Conservation (phyloP, 2,797 vertebrate species). For the Anas flavirostris region DNA sequence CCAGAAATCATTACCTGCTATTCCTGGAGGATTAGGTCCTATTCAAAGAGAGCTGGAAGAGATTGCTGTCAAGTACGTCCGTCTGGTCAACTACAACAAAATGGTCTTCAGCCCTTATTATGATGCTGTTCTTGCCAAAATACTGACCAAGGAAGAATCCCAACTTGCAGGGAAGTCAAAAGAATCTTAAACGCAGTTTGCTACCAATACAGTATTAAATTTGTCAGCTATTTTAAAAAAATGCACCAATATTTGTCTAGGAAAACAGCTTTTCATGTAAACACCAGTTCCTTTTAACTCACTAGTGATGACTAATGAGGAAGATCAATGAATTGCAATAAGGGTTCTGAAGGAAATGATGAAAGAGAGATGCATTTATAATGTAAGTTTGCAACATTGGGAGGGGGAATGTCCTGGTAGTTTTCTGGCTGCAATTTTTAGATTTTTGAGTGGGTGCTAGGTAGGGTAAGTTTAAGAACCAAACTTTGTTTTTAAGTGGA, state of each 20-base stretch:
- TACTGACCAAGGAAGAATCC: conserved; percentile 72
- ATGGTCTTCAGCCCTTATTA: conserved; percentile 96
- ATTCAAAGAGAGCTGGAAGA: conserved; percentile 91
- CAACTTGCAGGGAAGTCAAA: conserved; percentile 40
- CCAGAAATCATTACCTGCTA: conserved; percentile 80
- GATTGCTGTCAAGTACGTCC: conserved; percentile 86
- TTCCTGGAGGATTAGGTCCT: conserved; percentile 90
- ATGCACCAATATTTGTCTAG: conserved; percentile 50
- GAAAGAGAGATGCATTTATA: conserved; percentile 32
- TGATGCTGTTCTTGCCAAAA: conserved; percentile 86
- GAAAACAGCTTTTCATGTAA: conserved; percentile 66
- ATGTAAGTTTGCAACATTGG: conserved; percentile 34
- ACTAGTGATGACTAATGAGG: not conserved
- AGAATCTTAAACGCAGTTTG: conserved; percentile 27
- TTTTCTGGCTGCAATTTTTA: conserved; percentile 28
- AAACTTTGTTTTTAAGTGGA: conserved; percentile 27
- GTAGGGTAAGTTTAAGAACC: not conserved
- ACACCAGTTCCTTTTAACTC: conserved; percentile 50
- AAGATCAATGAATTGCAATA: not conserved
- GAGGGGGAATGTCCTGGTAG: not conserved
- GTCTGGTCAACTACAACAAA: conserved; percentile 96
- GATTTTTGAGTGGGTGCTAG: not conserved
- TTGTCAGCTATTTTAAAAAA: not conserved
- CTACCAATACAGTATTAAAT: not conserved
- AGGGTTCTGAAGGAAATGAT: not conserved